Base-by-base conservation (phyloP, 2,113 vertebrate genomes). In the Ictalurus punctatus region DNA sequence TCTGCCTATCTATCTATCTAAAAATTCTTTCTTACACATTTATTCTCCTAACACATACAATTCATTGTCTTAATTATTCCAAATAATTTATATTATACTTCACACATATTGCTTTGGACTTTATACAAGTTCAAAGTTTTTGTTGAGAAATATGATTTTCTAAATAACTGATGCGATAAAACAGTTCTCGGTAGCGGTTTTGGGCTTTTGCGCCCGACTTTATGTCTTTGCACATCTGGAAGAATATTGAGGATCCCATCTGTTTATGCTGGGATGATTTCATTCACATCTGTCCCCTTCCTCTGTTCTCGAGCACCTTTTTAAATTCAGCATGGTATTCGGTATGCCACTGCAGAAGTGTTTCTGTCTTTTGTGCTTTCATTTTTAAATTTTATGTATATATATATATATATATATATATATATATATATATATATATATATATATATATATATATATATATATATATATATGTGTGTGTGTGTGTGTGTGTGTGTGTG, bases 201-300 rank as follows among this genome's bases (percentile, higher is more conserved):
- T n/a, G 58, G 27, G 27, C 52, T 82, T 83, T 83, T 58, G 54
- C n/a, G 4, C 54, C 54, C n/a, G 16, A 34, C 27, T 82, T 82
- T 76, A 71, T 84, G 87, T 69, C 84, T 89, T 83, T 81, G 83
- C 90, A 91, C 90, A 91, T 89, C 88, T 91, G 90, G 90, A 83
- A 76, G 63, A 87, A 73, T 79, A 80, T 91, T 30, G 44, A 89
- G 82, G 48, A 27, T 79, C 63, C 88, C 88, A 88, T 89, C 88
- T 89, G 90, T 91, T 91, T 91, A 88, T 86, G 30, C 65, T 83
- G 88, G 40, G 83, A 81, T 89, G 67, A 87, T 91, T 74, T 88
- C 82, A 78, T 86, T 89, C 86, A 86, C 86, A 90, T 89, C 89
- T 91, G 88, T 79, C 67, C 67, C 74, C 73, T 81, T 81, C 65